A percentile compares a stretch with the other conserved stretches of the same genome.
Conservation (phyloP, 2,113 vertebrate genomes). For the Prionailurus viverrinus region DNA sequence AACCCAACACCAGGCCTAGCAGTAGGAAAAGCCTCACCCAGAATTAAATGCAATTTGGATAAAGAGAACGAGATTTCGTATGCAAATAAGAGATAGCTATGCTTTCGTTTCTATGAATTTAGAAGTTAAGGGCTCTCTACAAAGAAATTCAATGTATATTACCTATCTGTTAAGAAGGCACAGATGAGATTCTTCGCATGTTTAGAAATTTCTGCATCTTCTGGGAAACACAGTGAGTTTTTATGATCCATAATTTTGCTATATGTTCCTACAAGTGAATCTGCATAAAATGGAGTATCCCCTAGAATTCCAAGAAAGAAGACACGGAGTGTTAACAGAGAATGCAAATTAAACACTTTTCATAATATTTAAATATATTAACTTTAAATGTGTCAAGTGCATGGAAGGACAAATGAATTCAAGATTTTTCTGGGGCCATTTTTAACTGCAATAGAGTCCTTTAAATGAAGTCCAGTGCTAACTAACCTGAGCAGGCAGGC, state of each 20-base stretch:
- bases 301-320: constrained; percentile 88
- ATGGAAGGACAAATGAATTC: not conserved
- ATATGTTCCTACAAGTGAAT: constrained; percentile 98
- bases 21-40: constrained; percentile 28
- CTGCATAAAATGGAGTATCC: constrained; percentile 98
- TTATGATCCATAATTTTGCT: constrained; percentile 99
- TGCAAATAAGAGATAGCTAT: not conserved
- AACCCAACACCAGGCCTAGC: constrained; percentile 4
- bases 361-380: constrained; percentile 21
- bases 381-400: not conserved
- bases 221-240: constrained; percentile 97
- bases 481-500: not conserved
- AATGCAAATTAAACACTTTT: constrained; percentile 48
- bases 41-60: constrained; percentile 22
- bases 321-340: constrained; percentile 7
- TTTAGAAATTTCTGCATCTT: constrained; percentile 98
- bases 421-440: not conserved
- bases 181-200: constrained; percentile 99
- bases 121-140: constrained; percentile 36
- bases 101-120: constrained; percentile 32
- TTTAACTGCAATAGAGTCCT: not conserved
- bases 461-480: not conserved
- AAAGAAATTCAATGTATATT: constrained; percentile 68
- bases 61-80: constrained; percentile 1
- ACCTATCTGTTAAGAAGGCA: constrained; percentile 99